Base-by-base conservation (phyloP, 2,888 invertebrate species). In the Philopedon plagiatum region DNA sequence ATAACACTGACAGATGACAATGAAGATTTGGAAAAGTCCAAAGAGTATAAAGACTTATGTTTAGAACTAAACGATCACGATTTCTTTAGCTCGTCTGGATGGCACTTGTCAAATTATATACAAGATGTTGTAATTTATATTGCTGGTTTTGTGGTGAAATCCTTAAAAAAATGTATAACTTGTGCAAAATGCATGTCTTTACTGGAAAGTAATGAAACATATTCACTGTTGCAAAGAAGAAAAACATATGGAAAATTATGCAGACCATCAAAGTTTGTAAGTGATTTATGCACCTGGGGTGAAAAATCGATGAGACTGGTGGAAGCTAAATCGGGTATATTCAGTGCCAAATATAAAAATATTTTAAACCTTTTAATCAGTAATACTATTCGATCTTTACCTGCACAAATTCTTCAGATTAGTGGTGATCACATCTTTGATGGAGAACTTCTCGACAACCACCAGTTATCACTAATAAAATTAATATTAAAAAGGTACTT, bases 401-500 rank as follows among this genome's bases (percentile, higher is more conserved):
- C 60, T 5, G n/a, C n/a, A 19, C 29, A n/a, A 7, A 18, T 60
- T 2, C 41, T 63, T 21, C 34, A 67, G 9, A 29, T n/a, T 26
- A 68, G 68, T 58, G 58, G 44, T 7, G 54, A 69, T 44, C 70
- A 73, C 46, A 46, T 73, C 5, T 75, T n/a, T 71, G 71, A 71
- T 44, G 68, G 67, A 18, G 67, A 73, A 18, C 13, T 54, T n/a
- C 49, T 73, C 21, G 29, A 15, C 21, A 49, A 62, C 2, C 71
- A 74, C 34, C 21, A 37, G 13, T n/a, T 57, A 18, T 56, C 58
- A 2, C 1, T 76, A 2, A 21, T 37, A 9, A 70, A 74, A 72
- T 39, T 72, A 1, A 65, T 74, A 34, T 57, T 76, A 15, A 51
- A 64, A 18, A 9, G 15, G 5, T 64, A 64, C 32, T 64, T 64